Evolutionary conservation across 2,797 vertebrate genomes (phyloP), one percentile per base, ranked within the genome.

Genomic region (Clarias fuscus): DNA sequence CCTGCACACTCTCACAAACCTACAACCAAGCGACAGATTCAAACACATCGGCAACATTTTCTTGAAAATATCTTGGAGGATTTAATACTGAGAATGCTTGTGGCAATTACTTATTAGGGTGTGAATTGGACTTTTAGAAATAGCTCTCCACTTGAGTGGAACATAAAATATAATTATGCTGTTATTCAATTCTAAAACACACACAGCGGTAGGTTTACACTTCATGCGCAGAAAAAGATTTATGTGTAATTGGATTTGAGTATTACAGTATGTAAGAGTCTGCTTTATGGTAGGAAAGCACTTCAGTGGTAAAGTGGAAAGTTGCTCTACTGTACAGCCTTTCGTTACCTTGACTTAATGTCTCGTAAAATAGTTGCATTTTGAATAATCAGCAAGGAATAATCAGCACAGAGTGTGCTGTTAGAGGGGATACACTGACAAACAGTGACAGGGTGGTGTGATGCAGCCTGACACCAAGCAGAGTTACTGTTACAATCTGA

Each of bases 1-100:
- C 64, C 78, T 27, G 20, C 40, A 70, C 62, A 58, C 58, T 43
- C 56, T 56, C 53, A 67, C 70, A 67, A 77, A 84, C 68, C 72
- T 14, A 70, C 61, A 72, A 24, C 58, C 18, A 70, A 43, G 5
- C 11, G 1, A 43, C n/a, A 71, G 33, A 56, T 67, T 33, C 17
- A 37, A 33, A 59, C 18, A 59, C 14, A 78, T 24, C 22, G 27
- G 2, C 18, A 78, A 1, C 17, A 33, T 80, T 78, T 37, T 33
- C 76, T 37, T 40, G 33, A 80, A 33, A 58, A 77, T 18, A n/a
- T 59, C 4, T 79, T 40, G 5, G 1, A 11, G 30, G 20, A 62
- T 40, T 40, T 22, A 80, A 24, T 80, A 80, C 20, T n/a, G 20
- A 8, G 18, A 33, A 62, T 40, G 30, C 58, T 61, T 7, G 5